These are phyloP conservation scores for Eufriesea mexicana DNA, from an alignment of 1,140 invertebrate species.

Conservation along the genomic window DNA sequence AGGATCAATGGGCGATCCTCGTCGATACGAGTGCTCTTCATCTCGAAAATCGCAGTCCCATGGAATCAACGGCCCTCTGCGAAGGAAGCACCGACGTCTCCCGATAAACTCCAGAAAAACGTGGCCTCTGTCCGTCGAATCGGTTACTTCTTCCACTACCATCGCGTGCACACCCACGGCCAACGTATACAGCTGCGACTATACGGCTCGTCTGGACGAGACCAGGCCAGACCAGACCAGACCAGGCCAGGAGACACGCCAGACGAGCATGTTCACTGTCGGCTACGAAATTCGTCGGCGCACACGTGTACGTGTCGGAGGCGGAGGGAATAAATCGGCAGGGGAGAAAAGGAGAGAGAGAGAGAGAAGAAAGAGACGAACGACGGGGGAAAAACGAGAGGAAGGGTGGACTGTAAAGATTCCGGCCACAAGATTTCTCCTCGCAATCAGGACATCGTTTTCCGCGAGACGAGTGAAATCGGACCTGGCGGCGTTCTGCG, in stretches of 20 bases:
- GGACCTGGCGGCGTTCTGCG: constrained; percentile 59
- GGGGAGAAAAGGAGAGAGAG: background rate
- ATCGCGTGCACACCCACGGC: no score
- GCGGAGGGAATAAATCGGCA: constrained; percentile 6
- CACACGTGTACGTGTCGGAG: constrained; percentile 6
- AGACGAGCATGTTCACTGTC: constrained; percentile 37
- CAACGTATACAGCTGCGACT: no score
- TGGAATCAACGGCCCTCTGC: constrained; percentile 43
- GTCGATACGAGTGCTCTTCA: constrained; percentile 12
- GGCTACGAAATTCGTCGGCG: constrained; percentile 36
- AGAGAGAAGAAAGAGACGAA: background rate
- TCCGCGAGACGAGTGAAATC: constrained; percentile 67
- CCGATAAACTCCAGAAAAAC: constrained; percentile 64
- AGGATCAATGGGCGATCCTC: constrained; percentile 1
- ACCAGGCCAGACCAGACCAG: background rate
- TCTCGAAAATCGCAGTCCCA: constrained; percentile 49
- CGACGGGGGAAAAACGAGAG: constrained; percentile 7
- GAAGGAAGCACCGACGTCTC: constrained; percentile 37
- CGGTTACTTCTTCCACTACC: no score
- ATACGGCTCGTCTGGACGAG: background rate
- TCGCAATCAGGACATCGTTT: constrained; percentile 70
- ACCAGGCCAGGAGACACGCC: background rate
- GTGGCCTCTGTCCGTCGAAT: constrained; percentile 36
- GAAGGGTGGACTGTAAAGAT: constrained; percentile 35
- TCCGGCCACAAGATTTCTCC: constrained; percentile 57